Conservation (phyloP, 1,140 invertebrate species). For the Gonioctena quinquepunctata region DNA sequence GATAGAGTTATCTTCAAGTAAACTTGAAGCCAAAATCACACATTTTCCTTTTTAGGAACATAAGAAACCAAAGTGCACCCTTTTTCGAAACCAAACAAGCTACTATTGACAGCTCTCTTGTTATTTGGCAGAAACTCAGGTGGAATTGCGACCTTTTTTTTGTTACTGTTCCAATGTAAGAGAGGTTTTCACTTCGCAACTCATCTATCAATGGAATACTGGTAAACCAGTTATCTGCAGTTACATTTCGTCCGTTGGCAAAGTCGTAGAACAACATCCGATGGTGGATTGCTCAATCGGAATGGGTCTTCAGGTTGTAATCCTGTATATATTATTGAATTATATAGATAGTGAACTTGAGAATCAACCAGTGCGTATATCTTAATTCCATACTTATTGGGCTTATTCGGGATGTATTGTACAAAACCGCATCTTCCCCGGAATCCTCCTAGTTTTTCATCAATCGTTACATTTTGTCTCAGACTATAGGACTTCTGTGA, state of each 20-base stretch:
- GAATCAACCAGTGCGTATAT: neutral
- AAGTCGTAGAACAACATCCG: too few relatives aligned
- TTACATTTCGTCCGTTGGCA: neutral
- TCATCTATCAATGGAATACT: conserved; percentile 27
- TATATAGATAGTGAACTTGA: neutral
- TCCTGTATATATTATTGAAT: neutral
- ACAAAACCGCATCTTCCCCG: conserved; percentile 4
- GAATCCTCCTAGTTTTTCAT: neutral
- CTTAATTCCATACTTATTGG: neutral
- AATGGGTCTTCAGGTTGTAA: neutral
- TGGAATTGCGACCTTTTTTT: conserved; percentile 48
- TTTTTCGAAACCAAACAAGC: conserved; percentile 39
- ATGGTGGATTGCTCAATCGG: too few relatives aligned
- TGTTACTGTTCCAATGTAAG: conserved; percentile 47
- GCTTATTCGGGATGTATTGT: conserved; percentile 39
- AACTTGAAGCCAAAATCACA: conserved; percentile 24
- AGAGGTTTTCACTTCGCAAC: conserved; percentile 26
- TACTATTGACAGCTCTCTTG: conserved; percentile 10
- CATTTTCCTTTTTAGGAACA: conserved; percentile 41
- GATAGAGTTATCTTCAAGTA: conserved; percentile 45
- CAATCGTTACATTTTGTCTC: neutral
- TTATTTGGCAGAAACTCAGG: conserved; percentile 31
- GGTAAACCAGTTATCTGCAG: conserved; percentile 13
- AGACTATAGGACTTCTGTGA: conserved; percentile 37
- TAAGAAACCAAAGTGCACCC: conserved; percentile 30